phyloP scores from a whole-genome alignment of 2,113 vertebrate species.

The Poecile atricapillus region DNA sequence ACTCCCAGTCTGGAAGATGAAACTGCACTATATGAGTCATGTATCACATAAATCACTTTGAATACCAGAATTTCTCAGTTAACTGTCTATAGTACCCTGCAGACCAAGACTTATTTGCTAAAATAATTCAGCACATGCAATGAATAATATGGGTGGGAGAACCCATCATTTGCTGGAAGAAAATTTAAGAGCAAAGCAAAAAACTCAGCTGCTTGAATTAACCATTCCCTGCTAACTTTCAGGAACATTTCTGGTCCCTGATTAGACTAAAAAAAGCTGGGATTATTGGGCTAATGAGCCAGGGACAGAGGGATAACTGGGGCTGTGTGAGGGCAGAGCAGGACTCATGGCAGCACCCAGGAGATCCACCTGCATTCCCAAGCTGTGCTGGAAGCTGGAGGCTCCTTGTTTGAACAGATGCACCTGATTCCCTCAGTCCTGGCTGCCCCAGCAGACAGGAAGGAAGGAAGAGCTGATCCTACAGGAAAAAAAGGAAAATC shows the following conservation, averaged over 20 bases:
- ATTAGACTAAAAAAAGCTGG: neutral
- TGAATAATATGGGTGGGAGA: neutral
- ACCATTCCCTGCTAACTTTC: neutral
- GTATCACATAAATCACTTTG: constrained; percentile 21
- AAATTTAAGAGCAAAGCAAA: constrained; percentile 10
- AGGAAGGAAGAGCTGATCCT: neutral
- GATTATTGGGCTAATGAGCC: neutral
- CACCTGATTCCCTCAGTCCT: neutral
- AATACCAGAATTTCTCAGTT: constrained; percentile 24
- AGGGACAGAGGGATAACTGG: neutral
- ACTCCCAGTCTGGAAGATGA: neutral
- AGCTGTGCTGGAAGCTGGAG: neutral
- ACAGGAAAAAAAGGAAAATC: neutral
- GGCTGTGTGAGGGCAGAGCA: neutral
- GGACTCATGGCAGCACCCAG: neutral
- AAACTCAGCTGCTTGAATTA: neutral
- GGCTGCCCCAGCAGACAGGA: neutral
- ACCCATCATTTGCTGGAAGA: neutral
- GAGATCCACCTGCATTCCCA: neutral
- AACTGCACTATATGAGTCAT: neutral
- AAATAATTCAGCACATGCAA: constrained; percentile 44
- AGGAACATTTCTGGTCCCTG: neutral
- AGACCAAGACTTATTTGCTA: constrained; percentile 39
- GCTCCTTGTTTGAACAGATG: neutral
- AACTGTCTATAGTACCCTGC: neutral